These are phyloP conservation scores for Salpingus planirostris DNA, from an alignment of 2,888 invertebrate genomes.

Conservation along the genomic window DNA sequence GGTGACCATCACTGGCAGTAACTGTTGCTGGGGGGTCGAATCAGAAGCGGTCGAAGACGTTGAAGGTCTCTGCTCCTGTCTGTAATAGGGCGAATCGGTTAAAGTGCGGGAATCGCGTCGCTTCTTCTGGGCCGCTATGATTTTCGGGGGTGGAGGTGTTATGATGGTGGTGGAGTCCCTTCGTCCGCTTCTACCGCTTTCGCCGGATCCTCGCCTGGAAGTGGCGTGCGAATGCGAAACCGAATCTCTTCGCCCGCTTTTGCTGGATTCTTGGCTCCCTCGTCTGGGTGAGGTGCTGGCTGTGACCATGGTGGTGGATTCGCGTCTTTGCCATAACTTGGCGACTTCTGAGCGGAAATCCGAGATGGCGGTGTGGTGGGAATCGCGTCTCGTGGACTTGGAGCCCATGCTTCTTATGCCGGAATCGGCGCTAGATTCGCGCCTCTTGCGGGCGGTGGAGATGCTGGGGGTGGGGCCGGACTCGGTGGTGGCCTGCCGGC, in stretches of 20 bases:
- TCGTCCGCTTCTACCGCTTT: constrained; percentile 55
- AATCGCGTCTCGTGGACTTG: constrained; percentile 66
- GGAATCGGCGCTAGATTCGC: constrained; percentile 82
- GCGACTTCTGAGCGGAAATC: constrained; percentile 65
- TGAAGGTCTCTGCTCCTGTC: constrained; percentile 59
- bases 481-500: constrained; percentile 54
- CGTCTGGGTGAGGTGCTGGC: constrained; percentile 43
- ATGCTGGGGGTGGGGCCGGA: constrained; percentile 38
- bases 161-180: constrained; percentile 56
- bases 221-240: constrained; percentile 50
- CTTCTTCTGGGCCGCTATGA: constrained; percentile 53
- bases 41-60: constrained; percentile 67
- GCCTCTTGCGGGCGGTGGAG: constrained; percentile 54
- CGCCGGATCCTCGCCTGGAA: constrained; percentile 57
- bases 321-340: constrained; percentile 59
- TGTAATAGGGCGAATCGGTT: constrained; percentile 47
- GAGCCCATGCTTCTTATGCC: constrained; percentile 64
- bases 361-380: constrained; percentile 49
- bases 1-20: constrained; percentile 13
- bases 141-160: constrained; percentile 50
- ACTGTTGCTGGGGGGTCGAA: constrained; percentile 47
- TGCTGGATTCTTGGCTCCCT: constrained; percentile 54
- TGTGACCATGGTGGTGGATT: constrained; percentile 42
- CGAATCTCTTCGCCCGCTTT: constrained; percentile 49
- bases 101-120: constrained; percentile 48